Evolutionary conservation across 2,113 vertebrate species (phyloP).

Genomic region (Helogale parvula): DNA sequence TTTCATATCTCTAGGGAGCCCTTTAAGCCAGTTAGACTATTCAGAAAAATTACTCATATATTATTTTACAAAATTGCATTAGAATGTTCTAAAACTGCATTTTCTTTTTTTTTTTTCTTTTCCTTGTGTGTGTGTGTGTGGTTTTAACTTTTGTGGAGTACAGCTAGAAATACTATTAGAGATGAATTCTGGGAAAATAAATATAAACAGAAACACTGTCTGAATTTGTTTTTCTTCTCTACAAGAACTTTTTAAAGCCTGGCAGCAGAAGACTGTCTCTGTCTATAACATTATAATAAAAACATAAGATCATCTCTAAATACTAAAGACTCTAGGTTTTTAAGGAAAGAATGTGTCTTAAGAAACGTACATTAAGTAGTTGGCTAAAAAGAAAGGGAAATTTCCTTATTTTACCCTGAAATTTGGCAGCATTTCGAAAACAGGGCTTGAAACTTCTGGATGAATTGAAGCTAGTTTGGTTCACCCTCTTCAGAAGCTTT

Average conservation of each 20-base stretch:
- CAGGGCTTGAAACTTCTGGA: conserved; percentile 30
- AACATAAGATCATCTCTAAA: conserved; percentile 23
- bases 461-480: neutral
- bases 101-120: neutral
- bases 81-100: neutral
- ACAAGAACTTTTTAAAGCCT: conserved; percentile 49
- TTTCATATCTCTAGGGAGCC: conserved; percentile 20
- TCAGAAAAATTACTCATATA: conserved; percentile 33
- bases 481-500: neutral
- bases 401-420: conserved; percentile 57
- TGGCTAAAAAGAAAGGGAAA: neutral
- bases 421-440: conserved; percentile 39
- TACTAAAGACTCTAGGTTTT: conserved; percentile 40
- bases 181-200: conserved; percentile 62
- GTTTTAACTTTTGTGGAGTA: conserved; percentile 9
- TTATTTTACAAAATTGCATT: conserved; percentile 23
- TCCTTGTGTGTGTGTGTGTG: neutral
- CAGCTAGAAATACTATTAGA: conserved; percentile 48
- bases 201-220: conserved; percentile 60
- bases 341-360: conserved; percentile 48
- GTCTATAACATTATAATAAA: conserved; percentile 39
- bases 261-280: conserved; percentile 46
- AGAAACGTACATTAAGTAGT: conserved; percentile 40
- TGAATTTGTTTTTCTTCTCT: conserved; percentile 64
- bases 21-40: conserved; percentile 35